A percentile compares a stretch with the other conserved stretches of the same genome.
These are phyloP conservation scores for Leucosticte australis DNA, from an alignment of 2,113 vertebrate species.

Conservation along the genomic window DNA sequence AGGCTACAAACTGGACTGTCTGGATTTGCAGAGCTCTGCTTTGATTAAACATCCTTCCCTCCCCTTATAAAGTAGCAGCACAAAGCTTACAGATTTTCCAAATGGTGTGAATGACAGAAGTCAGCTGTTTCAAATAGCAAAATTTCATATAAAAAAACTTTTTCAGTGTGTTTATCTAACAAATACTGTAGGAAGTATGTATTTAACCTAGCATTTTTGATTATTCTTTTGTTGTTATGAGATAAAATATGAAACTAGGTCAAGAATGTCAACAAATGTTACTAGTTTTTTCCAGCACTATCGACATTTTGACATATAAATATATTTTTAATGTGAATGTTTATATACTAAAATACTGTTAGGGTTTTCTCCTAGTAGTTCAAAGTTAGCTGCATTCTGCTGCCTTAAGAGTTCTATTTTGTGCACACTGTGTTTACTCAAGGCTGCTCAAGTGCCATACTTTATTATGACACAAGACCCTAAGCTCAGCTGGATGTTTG, in stretches of 20 bases:
- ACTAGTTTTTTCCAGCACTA: neutral
- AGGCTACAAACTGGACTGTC: neutral
- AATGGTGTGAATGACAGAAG: neutral
- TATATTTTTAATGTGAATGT: neutral
- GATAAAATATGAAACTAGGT: neutral
- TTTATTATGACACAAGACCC: neutral
- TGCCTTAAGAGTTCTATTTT: neutral
- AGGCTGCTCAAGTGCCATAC: neutral
- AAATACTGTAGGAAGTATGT: neutral
- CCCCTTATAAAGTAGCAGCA: neutral
- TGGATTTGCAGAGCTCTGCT: neutral
- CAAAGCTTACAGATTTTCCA: neutral
- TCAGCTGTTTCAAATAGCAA: neutral
- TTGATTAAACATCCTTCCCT: neutral
- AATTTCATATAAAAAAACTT: neutral
- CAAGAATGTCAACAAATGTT: conserved; percentile 3
- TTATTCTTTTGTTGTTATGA: neutral
- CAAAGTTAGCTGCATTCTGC: neutral
- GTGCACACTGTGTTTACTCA: neutral
- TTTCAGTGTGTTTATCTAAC: neutral
- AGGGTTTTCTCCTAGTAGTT: neutral
- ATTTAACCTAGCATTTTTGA: neutral
- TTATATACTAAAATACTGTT: neutral
- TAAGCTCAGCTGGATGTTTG: neutral
- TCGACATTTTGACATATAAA: neutral